phyloP scores from a whole-genome alignment of 2,888 invertebrate species.

The Salticus scenicus region DNA sequence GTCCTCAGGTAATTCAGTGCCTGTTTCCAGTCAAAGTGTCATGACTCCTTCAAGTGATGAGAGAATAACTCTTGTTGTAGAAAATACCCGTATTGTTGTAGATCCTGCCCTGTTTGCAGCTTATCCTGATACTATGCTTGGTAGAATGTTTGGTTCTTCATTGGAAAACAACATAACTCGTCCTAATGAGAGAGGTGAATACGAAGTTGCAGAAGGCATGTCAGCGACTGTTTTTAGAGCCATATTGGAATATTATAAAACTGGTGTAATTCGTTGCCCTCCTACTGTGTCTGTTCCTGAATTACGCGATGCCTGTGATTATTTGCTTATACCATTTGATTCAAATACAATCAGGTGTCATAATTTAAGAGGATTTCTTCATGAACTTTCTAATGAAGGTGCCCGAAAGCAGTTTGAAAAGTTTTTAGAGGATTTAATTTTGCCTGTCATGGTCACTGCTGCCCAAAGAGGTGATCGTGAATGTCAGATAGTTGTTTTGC shows the following conservation, averaged over 20 bases:
- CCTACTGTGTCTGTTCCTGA: conserved; percentile 97
- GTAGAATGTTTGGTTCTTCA: conserved; percentile 96
- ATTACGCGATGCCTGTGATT: conserved; percentile 98
- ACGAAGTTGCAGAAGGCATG: conserved; percentile 97
- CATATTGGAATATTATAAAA: conserved; percentile 91
- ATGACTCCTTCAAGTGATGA: conserved; percentile 71
- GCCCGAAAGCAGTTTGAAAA: conserved; percentile 96
- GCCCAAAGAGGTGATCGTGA: conserved; percentile 92
- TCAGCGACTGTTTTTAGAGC: conserved; percentile 95
- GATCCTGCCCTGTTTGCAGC: conserved; percentile 94
- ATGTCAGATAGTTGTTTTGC: conserved; percentile 95
- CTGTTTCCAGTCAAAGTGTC: conserved; percentile 27
- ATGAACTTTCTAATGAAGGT: conserved; percentile 99
- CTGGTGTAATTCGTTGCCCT: conserved; percentile 93
- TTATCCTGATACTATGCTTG: conserved; percentile 98
- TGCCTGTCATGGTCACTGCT: conserved; percentile 94
- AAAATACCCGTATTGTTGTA: conserved; percentile 94
- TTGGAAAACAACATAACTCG: conserved; percentile 87
- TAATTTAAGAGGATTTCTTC: conserved; percentile 96
- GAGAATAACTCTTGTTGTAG: conserved; percentile 92
- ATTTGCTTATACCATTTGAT: conserved; percentile 97
- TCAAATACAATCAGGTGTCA: conserved; percentile 95
- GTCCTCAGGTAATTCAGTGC: conserved; percentile 4
- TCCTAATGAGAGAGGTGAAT: conserved; percentile 97
- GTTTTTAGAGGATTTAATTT: conserved; percentile 94